A percentile compares a stretch with the other conserved stretches of the same genome.
Evolutionary conservation across 1,140 invertebrate species (phyloP).

Genomic region (Catajapyx aquilonaris): DNA sequence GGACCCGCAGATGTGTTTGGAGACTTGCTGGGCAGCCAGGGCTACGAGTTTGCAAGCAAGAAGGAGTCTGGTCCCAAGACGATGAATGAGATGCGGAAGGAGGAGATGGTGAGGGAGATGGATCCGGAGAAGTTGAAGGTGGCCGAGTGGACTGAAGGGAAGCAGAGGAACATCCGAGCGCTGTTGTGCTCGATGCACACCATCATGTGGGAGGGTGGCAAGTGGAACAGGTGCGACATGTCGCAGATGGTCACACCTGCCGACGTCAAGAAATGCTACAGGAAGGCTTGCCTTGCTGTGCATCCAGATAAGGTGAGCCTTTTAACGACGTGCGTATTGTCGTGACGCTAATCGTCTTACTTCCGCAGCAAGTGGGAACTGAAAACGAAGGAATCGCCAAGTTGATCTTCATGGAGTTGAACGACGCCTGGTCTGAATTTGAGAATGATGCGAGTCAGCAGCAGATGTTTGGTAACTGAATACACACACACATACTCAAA

Average conservation of each 20-base stretch:
- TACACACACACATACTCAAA: too few species aligned
- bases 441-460: slow-evolving; percentile 74
- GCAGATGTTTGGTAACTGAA: slow-evolving; percentile 53
- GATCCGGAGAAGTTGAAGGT: slow-evolving; percentile 81
- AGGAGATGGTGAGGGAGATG: slow-evolving; percentile 64
- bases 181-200: slow-evolving; percentile 82
- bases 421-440: slow-evolving; percentile 95
- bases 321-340: too few species aligned
- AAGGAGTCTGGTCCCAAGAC: slow-evolving; percentile 60
- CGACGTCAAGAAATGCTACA: slow-evolving; percentile 90
- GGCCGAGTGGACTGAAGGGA: slow-evolving; percentile 75
- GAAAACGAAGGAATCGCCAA: slow-evolving; percentile 81
- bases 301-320: slow-evolving; percentile 88
- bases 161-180: slow-evolving; percentile 88
- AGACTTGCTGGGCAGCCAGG: slow-evolving; percentile 70
- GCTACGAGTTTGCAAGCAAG: slow-evolving; percentile 57
- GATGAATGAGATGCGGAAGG: slow-evolving; percentile 81
- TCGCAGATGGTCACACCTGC: slow-evolving; percentile 68
- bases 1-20: slow-evolving; percentile 59
- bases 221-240: slow-evolving; percentile 87
- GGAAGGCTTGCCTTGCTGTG: slow-evolving; percentile 85
- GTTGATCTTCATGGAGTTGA: slow-evolving; percentile 95
- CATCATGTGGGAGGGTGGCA: slow-evolving; percentile 81
- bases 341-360: too few species aligned
- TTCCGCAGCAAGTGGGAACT: slow-evolving; percentile 76